Base-by-base conservation (phyloP, 92 coral and sea anemone genomes). In the Epizoanthus stellaris region DNA sequence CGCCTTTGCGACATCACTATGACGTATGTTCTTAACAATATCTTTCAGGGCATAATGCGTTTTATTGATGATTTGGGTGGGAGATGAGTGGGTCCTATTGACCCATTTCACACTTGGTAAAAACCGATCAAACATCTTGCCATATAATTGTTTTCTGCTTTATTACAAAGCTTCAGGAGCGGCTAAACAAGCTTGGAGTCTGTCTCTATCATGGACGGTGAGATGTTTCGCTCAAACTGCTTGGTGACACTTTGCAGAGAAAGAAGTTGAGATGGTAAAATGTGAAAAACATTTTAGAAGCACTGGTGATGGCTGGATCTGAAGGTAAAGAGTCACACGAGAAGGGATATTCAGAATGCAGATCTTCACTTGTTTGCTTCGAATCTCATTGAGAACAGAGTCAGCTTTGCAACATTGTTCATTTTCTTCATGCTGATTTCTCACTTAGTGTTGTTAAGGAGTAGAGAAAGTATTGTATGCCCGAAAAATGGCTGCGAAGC, bases 331-430 rank as follows among this genome's bases (percentile, higher is more conserved):
- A 88, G 87, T 1, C 90, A 87, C 52, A 87, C 77, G 89, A 52
- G 93, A 87, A 90, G 76, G 80, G 86, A 90, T 3, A 74, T 90
- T 34, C 90, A 87, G 68, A 90, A 90, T 87, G 90, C 87, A 13
- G 88, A 90, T 70, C 89, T 90, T 3, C 90, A 90, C n/a, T 39
- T 90, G 65, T 90, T 90, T 81, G 87, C 93, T n/a, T 13, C 72
- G 56, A 90, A 87, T 57, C 90, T 90, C 4, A 90, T 87, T 45
- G 93, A 90, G 72, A 87, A 90, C 82, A 77, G 93, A 59, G 10
- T 86, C 65, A 75, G 69, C 76, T 90, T 90, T 75, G 39, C 8
- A 73, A 87, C 70, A 54, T 90, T 25, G 36, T 39, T 40, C 25
- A 79, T 66, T 74, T 87, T 70, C 91, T 89, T 40, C 86, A 84